A percentile compares a stretch with the other conserved stretches of the same genome.
Conservation (phyloP, 2,888 invertebrate species). For the Drosophila subsilvestris region DNA sequence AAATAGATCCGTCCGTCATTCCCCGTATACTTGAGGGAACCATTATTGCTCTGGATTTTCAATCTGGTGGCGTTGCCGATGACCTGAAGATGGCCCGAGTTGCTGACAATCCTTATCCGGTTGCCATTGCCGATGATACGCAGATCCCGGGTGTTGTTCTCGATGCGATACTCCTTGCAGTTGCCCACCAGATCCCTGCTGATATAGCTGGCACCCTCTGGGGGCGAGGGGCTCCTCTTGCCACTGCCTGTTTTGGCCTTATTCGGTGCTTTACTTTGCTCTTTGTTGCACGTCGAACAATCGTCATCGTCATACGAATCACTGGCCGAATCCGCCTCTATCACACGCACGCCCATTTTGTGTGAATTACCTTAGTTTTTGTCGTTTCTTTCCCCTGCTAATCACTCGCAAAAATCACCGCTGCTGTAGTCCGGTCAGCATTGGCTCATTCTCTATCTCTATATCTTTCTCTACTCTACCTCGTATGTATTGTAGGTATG, state of each 20-base stretch:
- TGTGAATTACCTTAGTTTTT: slow-evolving; percentile 37
- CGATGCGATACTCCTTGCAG: slow-evolving; percentile 82
- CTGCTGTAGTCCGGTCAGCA: slow-evolving; percentile 18
- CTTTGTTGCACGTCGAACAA: slow-evolving; percentile 56
- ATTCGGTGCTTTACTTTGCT: slow-evolving; percentile 33
- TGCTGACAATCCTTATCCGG: slow-evolving; percentile 80
- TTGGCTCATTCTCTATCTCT: slow-evolving; percentile 27
- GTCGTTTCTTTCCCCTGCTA: slow-evolving; percentile 53
- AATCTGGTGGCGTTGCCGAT: slow-evolving; percentile 82
- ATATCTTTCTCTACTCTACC: not conserved
- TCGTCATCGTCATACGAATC: slow-evolving; percentile 76
- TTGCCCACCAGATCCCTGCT: slow-evolving; percentile 82
- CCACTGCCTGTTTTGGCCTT: slow-evolving; percentile 29
- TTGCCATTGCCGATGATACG: slow-evolving; percentile 83
- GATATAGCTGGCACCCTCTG: slow-evolving; percentile 17
- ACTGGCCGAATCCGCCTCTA: slow-evolving; percentile 71
- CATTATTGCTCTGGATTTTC: slow-evolving; percentile 81
- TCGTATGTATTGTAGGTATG: not conserved
- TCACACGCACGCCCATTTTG: slow-evolving; percentile 74
- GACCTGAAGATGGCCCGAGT: slow-evolving; percentile 79
- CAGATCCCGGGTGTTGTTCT: slow-evolving; percentile 76
- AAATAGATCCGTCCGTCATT: slow-evolving; percentile 83
- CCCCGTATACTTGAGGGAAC: slow-evolving; percentile 81
- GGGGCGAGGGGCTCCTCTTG: slow-evolving; percentile 29
- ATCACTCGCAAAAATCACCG: slow-evolving; percentile 65